These are phyloP conservation scores for Antechinus flavipes DNA, from an alignment of 2,113 vertebrate genomes.

Conservation along the genomic window DNA sequence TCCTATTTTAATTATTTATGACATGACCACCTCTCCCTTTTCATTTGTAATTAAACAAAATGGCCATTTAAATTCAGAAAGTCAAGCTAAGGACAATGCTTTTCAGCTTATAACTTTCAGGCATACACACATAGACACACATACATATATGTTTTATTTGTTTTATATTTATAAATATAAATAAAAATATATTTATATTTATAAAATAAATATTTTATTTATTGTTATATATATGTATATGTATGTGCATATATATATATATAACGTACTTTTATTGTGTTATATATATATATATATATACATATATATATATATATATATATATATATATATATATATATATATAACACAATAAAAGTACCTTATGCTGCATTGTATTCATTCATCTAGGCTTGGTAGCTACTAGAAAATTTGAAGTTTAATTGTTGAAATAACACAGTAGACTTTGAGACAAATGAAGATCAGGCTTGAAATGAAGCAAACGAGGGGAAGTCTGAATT, in stretches of 20 bases:
- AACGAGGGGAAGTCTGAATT: not conserved
- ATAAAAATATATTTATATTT: no score
- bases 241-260: no score
- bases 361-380: not conserved
- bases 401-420: not conserved
- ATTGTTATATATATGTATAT: no score
- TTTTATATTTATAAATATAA: no score
- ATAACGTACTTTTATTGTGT: no score
- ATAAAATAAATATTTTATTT: no score
- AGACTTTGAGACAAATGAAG: not conserved
- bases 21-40: not conserved
- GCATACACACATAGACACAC: not conserved
- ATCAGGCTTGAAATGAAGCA: not conserved
- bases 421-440: not conserved
- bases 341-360: not conserved
- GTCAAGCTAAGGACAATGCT: not conserved
- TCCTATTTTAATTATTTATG: not conserved
- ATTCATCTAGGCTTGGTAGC: not conserved
- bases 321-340: no score
- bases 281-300: no score
- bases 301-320: no score
- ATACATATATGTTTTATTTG: no score
- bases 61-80: not conserved
- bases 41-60: not conserved
- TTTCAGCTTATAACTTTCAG: slow-evolving; percentile 17